These are phyloP conservation scores for Orycteropus afer DNA, from an alignment of 2,113 vertebrate genomes.

Conservation along the genomic window DNA sequence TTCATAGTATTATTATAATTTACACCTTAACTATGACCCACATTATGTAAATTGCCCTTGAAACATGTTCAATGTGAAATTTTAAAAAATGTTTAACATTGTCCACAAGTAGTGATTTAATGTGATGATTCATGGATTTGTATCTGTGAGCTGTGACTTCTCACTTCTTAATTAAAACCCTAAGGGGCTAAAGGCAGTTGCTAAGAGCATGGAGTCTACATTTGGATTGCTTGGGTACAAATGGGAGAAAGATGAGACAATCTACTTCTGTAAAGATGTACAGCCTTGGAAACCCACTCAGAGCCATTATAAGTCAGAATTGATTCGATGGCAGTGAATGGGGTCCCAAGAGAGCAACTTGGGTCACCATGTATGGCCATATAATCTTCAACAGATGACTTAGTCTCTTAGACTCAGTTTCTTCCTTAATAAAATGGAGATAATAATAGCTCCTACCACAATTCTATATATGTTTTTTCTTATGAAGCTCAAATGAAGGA, in stretches of 20 bases:
- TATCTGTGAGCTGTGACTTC: background rate
- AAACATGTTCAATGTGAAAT: constrained; percentile 63
- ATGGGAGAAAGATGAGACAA: too few relatives aligned
- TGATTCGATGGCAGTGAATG: too few relatives aligned
- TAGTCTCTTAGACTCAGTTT: background rate
- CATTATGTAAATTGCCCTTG: constrained; percentile 75
- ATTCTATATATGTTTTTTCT: too few relatives aligned
- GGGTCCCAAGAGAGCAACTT: too few relatives aligned
- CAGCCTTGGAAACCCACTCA: too few relatives aligned
- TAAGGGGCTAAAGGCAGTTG: too few relatives aligned
- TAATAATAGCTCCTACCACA: background rate
- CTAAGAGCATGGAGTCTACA: background rate
- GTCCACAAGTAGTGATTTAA: constrained; percentile 51
- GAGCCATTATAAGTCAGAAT: too few relatives aligned
- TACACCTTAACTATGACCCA: constrained; percentile 68
- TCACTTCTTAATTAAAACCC: background rate
- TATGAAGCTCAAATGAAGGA: background rate
- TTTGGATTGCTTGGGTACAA: background rate
- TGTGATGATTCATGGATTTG: background rate
- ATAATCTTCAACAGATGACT: background rate
- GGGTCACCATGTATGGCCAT: background rate
- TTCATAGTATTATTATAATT: constrained; percentile 69
- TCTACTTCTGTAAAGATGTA: too few relatives aligned
- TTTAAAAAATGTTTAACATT: constrained; percentile 41
- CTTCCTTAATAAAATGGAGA: background rate